phyloP scores from a whole-genome alignment of 1,140 invertebrate species.

The Trachymyrmex cornetzi region DNA sequence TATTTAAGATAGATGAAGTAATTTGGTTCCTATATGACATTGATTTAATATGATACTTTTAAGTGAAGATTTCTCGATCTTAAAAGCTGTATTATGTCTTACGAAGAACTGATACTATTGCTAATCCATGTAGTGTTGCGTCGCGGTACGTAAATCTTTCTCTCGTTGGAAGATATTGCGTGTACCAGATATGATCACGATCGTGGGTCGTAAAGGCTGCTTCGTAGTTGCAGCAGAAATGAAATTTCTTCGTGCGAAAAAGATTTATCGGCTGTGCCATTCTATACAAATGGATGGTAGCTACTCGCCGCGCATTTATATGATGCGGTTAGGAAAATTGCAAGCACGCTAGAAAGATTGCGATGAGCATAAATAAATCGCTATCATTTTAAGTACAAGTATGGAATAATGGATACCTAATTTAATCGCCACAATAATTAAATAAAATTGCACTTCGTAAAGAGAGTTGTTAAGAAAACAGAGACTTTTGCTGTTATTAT shows the following conservation, averaged over 20 bases:
- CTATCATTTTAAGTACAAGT: not conserved
- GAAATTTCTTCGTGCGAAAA: conserved; percentile 62
- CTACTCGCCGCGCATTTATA: conserved; percentile 49
- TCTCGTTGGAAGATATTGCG: conserved; percentile 45
- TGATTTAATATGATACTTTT: not conserved
- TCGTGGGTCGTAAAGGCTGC: conserved; percentile 36
- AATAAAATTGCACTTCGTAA: not conserved
- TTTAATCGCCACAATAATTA: conserved; percentile 6
- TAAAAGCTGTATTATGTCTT: not conserved
- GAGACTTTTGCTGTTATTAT: not conserved
- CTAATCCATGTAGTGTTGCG: conserved; percentile 10
- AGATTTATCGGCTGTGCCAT: conserved; percentile 61
- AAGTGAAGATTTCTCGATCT: conserved; percentile 19
- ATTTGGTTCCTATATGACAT: not conserved
- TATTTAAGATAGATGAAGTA: not conserved
- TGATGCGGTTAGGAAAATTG: conserved; percentile 52
- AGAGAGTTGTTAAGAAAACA: not conserved
- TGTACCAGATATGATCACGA: conserved; percentile 36
- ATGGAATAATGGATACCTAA: not conserved
- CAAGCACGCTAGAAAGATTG: conserved; percentile 6
- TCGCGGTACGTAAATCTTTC: conserved; percentile 39
- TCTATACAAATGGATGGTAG: conserved; percentile 56
- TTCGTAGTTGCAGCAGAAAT: conserved; percentile 55
- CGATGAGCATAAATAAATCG: conserved; percentile 28
- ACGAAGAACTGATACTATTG: not conserved